Base-by-base conservation (phyloP, 2,113 vertebrate genomes). In the Psilopogon haemacephalus region DNA sequence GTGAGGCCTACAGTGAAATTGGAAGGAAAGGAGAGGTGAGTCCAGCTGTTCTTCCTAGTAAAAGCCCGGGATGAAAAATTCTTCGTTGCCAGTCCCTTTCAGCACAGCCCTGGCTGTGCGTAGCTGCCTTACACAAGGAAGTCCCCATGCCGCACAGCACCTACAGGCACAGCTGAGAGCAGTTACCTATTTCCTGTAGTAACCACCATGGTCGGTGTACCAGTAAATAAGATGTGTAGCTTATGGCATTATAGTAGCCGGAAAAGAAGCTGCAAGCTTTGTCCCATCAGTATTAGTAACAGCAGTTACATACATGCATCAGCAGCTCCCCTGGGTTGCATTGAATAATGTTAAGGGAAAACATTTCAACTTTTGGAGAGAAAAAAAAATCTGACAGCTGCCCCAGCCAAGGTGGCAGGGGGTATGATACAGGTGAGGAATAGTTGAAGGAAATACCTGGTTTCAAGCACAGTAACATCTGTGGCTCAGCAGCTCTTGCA, bases 1-100 rank as follows among this genome's bases (percentile, higher is more conserved):
- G 97, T 0, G 98, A 98, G 6, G 97, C 97, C 9, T 98, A 98
- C 96, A 98, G 98, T 4, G 97, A 98, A 84, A 97, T 98, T 2
- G 94, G 97, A 33, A 92, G 65, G 91, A 98, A 98, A 73, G 94
- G 96, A 32, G 98, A 98, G 95, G 98, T 98, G 62, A 96, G 97
- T 92, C 24, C n/a, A 44, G 8, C 15, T 35, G 65, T 59, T 4
- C 11, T 50, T 38, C 60, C 59, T n/a, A 11, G 4, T 26, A 62
- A 33, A 81, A 69, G 55, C 20, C 33, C 16, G 27, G 52, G 9
- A 33, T 15, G 19, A 37, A 15, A 18, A 44, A 21, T 20, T 17
- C 27, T 54, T 78, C 18, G 3, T 5, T 13, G 55, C 50, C 2
- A 1, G 27, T 12, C 75, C 55, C 30, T 50, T 9, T 8, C 14